Evolutionary conservation across 2,797 vertebrate species (phyloP), one percentile per base, ranked within the genome.

Genomic region (Nasua narica): DNA sequence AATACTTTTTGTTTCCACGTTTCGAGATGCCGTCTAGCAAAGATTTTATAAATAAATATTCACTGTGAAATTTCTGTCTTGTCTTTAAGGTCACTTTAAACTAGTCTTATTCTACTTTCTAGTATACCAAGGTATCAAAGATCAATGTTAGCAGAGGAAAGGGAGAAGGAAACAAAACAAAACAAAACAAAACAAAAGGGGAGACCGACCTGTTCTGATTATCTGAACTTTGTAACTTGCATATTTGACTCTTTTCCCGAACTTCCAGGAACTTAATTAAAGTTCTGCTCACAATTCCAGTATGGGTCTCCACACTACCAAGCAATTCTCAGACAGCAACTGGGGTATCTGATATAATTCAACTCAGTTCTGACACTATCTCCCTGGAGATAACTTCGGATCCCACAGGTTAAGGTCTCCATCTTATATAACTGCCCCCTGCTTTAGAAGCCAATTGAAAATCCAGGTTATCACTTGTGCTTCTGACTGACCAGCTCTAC

Each of bases 41-140:
- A 79, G n/a, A 32, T 67, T 58, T 92, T 48, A 69, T 32, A 72
- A 87, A 84, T 87, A 54, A 87, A 84, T 87, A 54, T 23, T 72
- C 37, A 52, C 74, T 56, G 13, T 82, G 79, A 96, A 74, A 67
- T 79, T 65, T 93, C 85, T 46, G n/a, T 62, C 69, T 12, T 27
- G 15, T 86, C 46, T 94, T 74, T 58, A 69, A 48, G 35, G n/a
- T 10, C 29, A 74, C 77, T 91, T 96, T 93, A 96, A 96, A 76
- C 7, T 58, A 72, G 60, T 2, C 25, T 95, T 84, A 83, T 89
- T 89, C 90, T 96, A 85, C 43, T 91, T 93, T 16, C 48, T 35
- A 77, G 58, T 48, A 77, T 70, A n/a, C 46, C 43, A 50, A 52
- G 48, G 6, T 27, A 78, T 79, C 48, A 83, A 89, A 94, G 21